Conservation (phyloP, 2,797 vertebrate genomes). For the Chromobotia macracanthus region DNA sequence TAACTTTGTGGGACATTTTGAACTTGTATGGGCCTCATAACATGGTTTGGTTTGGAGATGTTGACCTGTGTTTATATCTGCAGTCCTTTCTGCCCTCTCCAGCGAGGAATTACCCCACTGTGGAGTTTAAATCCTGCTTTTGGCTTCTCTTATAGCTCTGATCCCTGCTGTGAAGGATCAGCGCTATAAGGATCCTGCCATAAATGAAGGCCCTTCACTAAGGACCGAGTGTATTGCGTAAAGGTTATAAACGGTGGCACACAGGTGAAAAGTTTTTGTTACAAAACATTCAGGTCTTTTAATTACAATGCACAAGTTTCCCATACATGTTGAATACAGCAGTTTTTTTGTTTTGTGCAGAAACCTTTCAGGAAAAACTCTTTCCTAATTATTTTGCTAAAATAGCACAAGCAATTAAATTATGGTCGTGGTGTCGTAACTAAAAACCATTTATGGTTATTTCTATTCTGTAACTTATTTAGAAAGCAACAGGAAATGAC, state of each 20-base stretch:
- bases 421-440: neutral
- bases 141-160: slow-evolving; percentile 66
- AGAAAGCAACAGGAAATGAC: slow-evolving; percentile 26
- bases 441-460: slow-evolving; percentile 5
- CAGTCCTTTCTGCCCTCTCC: neutral
- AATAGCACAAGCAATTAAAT: slow-evolving; percentile 11
- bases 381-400: neutral
- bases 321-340: neutral
- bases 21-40: neutral
- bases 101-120: slow-evolving; percentile 49
- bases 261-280: too few species aligned
- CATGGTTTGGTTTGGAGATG: neutral
- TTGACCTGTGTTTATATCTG: slow-evolving; percentile 20
- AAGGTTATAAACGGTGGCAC: too few species aligned
- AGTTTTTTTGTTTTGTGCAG: neutral
- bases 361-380: neutral
- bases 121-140: slow-evolving; percentile 56
- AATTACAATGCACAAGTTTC: too few species aligned
- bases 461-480: slow-evolving; percentile 18
- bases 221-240: slow-evolving; percentile 46
- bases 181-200: slow-evolving; percentile 25
- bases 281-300: too few species aligned
- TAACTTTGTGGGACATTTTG: too few species aligned
- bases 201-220: slow-evolving; percentile 3
- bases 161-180: slow-evolving; percentile 66